Evolutionary conservation across 1,140 invertebrate species (phyloP), one percentile per base, ranked within the genome.

Genomic region (Lanistes nyassanus): DNA sequence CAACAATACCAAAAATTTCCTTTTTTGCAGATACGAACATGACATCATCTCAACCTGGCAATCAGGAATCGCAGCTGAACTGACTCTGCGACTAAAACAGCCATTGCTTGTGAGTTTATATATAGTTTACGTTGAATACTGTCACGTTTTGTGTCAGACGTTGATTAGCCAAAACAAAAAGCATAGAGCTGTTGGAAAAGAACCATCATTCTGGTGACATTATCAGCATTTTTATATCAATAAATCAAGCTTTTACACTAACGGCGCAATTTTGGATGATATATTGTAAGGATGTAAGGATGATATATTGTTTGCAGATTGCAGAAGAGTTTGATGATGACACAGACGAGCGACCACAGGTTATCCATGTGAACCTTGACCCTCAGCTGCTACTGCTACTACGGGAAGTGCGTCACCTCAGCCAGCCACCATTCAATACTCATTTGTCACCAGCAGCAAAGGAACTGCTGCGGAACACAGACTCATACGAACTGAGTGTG

Each of bases 351-450:
- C 81, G 85, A 55, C 86, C 87, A 36, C 85, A 86, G 73, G 82
- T 87, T 4, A 80, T 89, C 29, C 84, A 89, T 56, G 88, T 89
- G 26, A 89, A 89, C 77, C 82, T 89, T 36, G 86, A 89, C 78
- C 81, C 84, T 29, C 80, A 87, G 55, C 80, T 89, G 3, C 79
- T 88, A 31, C 80, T 85, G 26, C 69, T 89, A 23, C 77, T 89
- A 36, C 78, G 84, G 16, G 88, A 89, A 75, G 87, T 88, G 2
- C 86, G 84, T 71, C 88, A 89, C 74, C 74, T 89, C 1, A 77
- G 82, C 68, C 80, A 82, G 47, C 82, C 85, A 36, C 88, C 88
- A 51, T 88, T 89, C 79, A 76, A 36, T 55, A 72, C 70, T 2
- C 34, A 82, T 13, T 72, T 87, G 26, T 85, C 86, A 23, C 74